A percentile compares a stretch with the other conserved stretches of the same genome.
Evolutionary conservation across 2,797 vertebrate genomes (phyloP).

Genomic region (Xerus rutilus): DNA sequence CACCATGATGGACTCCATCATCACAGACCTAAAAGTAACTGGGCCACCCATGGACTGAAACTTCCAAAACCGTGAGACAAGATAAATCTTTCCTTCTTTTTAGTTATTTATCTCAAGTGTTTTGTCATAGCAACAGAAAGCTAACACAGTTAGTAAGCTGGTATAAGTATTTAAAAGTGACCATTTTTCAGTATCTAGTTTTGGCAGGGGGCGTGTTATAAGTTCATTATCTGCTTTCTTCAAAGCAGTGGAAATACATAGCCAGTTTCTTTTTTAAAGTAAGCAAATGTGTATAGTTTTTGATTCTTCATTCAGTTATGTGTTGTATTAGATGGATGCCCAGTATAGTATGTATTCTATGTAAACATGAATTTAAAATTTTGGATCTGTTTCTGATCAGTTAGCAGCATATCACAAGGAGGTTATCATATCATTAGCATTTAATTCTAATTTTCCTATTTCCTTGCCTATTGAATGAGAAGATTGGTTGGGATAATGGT

Average conservation of each 20-base stretch:
- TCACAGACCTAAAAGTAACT: no score
- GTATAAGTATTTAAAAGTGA: not conserved
- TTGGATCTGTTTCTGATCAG: not conserved
- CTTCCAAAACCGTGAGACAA: no score
- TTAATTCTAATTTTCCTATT: not conserved
- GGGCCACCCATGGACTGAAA: no score
- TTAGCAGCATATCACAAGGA: not conserved
- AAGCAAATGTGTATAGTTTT: not conserved
- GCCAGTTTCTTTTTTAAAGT: not conserved
- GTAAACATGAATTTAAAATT: not conserved
- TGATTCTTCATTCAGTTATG: not conserved
- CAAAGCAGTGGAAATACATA: not conserved
- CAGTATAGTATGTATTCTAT: not conserved
- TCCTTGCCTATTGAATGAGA: not conserved
- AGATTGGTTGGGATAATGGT: not conserved
- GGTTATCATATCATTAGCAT: not conserved
- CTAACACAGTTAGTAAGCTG: not conserved
- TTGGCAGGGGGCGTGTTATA: not conserved
- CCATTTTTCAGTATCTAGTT: not conserved
- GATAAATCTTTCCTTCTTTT: no score
- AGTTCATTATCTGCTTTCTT: conserved; percentile 43
- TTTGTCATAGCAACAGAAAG: no score
- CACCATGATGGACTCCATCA: no score
- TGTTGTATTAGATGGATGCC: conserved; percentile 23
- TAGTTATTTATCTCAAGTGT: no score